Conservation (phyloP, 2,888 invertebrate species). For the Metalampra italica region DNA sequence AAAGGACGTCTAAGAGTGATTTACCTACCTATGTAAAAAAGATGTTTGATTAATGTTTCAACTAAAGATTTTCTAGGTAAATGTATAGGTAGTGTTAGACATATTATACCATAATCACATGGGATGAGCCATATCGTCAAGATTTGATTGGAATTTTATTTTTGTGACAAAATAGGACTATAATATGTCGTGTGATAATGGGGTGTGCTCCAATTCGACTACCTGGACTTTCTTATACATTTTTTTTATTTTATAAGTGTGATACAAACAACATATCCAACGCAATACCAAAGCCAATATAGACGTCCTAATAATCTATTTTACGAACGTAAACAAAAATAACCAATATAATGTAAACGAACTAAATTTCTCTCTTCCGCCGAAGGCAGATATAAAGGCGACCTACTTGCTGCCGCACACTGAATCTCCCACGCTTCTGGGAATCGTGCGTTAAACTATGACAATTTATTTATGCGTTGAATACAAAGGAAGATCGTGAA, state of each 20-base stretch:
- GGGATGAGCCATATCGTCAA: no score
- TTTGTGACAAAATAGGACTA: no score
- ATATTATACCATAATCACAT: no score
- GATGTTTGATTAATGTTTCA: no score
- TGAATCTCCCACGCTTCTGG: slow-evolving; percentile 54
- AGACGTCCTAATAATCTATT: slow-evolving; percentile 24
- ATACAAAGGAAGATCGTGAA: slow-evolving; percentile 27
- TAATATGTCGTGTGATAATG: no score
- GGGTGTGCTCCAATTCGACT: no score
- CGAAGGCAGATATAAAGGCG: slow-evolving; percentile 27
- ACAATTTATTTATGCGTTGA: slow-evolving; percentile 52
- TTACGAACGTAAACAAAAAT: slow-evolving; percentile 25
- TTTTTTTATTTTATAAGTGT: neutral
- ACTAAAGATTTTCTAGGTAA: no score
- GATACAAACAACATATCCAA: neutral
- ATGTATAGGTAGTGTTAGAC: no score
- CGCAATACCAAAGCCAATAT: neutral
- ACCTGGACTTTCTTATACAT: no score
- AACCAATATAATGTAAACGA: slow-evolving; percentile 20
- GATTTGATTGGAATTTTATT: no score
- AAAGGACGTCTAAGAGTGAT: no score
- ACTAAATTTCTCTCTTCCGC: slow-evolving; percentile 32
- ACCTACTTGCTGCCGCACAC: slow-evolving; percentile 45
- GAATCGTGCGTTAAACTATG: slow-evolving; percentile 56
- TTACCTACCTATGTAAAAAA: no score